These are phyloP conservation scores for Lycodopsis pacificus DNA, from an alignment of 2,797 vertebrate species.

Conservation along the genomic window DNA sequence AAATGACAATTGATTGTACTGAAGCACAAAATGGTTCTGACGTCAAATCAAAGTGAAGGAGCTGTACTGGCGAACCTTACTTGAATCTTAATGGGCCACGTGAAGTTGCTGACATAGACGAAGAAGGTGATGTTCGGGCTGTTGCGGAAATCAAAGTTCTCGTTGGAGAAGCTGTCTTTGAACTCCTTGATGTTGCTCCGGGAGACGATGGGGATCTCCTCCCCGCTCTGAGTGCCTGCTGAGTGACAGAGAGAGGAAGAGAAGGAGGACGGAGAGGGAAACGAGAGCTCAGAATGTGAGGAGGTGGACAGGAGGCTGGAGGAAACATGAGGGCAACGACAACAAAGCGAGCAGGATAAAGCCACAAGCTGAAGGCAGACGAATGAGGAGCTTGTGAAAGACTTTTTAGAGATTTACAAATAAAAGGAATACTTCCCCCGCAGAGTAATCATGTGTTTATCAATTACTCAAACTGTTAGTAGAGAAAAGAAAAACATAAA, in stretches of 20 bases:
- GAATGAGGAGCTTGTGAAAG: neutral
- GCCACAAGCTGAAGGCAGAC: neutral
- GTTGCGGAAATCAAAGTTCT: conserved; percentile 99
- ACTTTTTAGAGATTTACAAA: neutral
- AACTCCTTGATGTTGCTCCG: conserved; percentile 96
- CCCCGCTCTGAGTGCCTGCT: conserved; percentile 96
- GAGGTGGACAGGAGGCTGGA: no score
- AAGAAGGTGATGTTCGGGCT: conserved; percentile 98
- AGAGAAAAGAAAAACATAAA: no score
- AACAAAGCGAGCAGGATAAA: no score
- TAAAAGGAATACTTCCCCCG: neutral
- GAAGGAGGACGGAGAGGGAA: neutral
- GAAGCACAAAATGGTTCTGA: no score
- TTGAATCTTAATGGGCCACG: conserved; percentile 99
- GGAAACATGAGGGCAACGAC: neutral
- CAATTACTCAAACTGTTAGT: neutral
- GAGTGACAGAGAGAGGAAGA: conserved; percentile 11
- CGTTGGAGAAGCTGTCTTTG: conserved; percentile 98
- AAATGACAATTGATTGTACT: no score
- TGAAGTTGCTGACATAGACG: conserved; percentile 99
- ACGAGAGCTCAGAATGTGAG: neutral
- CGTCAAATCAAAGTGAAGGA: no score
- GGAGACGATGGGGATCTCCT: conserved; percentile 95
- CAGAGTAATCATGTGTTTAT: neutral
- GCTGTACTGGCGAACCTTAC: conserved; percentile 72